A percentile compares a stretch with the other conserved stretches of the same genome.
Conservation (phyloP, 2,797 vertebrate genomes). For the Liparis tanakae region DNA sequence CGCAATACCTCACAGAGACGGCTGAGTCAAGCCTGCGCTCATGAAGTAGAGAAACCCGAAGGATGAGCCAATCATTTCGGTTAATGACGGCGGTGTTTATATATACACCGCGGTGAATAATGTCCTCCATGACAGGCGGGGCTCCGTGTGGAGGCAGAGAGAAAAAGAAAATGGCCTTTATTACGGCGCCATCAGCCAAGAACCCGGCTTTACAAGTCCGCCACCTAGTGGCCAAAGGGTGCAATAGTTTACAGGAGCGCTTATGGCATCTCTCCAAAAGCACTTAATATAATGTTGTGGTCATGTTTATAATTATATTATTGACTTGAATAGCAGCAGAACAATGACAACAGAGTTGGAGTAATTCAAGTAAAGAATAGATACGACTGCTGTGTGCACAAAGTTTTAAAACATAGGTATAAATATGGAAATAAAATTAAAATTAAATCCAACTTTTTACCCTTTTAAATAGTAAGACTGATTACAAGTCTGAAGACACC, state of each 20-base stretch:
- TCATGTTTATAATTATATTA: background rate
- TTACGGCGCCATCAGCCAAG: conserved; percentile 39
- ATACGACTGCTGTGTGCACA: background rate
- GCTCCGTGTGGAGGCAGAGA: conserved; percentile 28
- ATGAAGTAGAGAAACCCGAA: conserved; percentile 40
- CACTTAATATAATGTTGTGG: background rate
- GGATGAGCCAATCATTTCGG: conserved; percentile 38
- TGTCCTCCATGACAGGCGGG: conserved; percentile 77
- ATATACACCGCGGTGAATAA: conserved; percentile 68
- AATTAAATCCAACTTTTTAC: too few relatives aligned
- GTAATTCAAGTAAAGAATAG: background rate
- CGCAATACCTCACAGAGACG: conserved; percentile 61
- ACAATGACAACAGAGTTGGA: background rate
- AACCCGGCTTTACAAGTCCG: conserved; percentile 48
- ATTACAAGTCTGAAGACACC: too few relatives aligned
- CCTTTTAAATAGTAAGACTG: too few relatives aligned
- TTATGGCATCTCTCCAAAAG: background rate
- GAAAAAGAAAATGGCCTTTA: conserved; percentile 69
- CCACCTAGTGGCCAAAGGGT: conserved; percentile 71
- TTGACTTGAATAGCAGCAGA: background rate
- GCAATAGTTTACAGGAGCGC: background rate
- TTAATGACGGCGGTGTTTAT: conserved; percentile 64
- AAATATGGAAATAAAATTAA: background rate
- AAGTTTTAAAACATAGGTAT: background rate
- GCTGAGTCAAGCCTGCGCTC: conserved; percentile 64